Base-by-base conservation (phyloP, 2,888 invertebrate genomes). In the Sussaba pulchella region DNA sequence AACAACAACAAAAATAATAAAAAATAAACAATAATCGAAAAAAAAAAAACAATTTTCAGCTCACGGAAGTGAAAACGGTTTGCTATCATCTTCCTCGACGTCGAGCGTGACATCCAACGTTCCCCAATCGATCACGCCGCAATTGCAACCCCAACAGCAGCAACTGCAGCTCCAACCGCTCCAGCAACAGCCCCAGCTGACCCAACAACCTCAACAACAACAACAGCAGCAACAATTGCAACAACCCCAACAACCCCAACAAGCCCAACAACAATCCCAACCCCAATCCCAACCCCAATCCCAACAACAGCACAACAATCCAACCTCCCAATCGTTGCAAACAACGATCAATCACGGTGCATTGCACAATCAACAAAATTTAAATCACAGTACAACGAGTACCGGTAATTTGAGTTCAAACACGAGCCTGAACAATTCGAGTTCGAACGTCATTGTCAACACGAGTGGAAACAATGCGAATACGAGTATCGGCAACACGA, bases 31-130 rank as follows among this genome's bases (percentile, higher is more conserved):
- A 1, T 3, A 9, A 52, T 19, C 39, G 1, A 2, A 14, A 21
- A 31, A 2, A 10, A 17, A 26, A 54, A 54, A 57, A 57, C 17
- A n/a, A 17, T 0, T 6, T 87, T 4, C 81, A 93, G 93, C 91
- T 84, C 92, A 93, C 81, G 91, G 89, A 84, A 91, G 90, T 82
- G 93, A 93, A 87, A 93, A 93, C 86, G 92, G 92, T 82, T 85
- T 92, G 63, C 67, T 90, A 66, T 89, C 92, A 26, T 89, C 91
- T 36, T 90, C 90, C 43, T 88, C 90, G 26, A 86, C 89, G 70
- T 88, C 91, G 75, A 90, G 84, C 57, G 87, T 91, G 71, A 87
- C 89, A 69, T 88, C 89, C 24, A 90, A 84, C 73, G 87, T 90
- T 75, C 87, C 91, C 89, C 93, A 90, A 90, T 90, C 90, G 83